phyloP scores from a whole-genome alignment of 2,113 vertebrate genomes.

The Coregonus clupeaformis region DNA sequence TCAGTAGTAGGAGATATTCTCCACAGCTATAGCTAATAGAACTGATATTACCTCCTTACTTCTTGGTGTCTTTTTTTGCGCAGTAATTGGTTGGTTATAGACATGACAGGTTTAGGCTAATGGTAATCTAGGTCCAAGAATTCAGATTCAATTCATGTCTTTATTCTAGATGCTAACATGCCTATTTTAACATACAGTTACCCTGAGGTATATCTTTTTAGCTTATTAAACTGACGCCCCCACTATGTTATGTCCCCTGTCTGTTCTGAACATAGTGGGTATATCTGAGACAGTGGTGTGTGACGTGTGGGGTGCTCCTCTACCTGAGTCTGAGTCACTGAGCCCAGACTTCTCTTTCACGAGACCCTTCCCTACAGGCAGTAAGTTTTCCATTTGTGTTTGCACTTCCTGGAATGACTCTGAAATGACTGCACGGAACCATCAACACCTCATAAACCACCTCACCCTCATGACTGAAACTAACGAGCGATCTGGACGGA shows the following conservation, averaged over 20 bases:
- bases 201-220: background rate
- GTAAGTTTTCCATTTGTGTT: constrained; percentile 79
- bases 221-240: constrained; percentile 7
- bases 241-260: constrained; percentile 59
- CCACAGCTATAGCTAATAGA: too few relatives aligned
- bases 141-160: too few relatives aligned
- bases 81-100: too few relatives aligned
- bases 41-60: background rate
- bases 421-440: constrained; percentile 42
- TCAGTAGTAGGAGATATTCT: too few relatives aligned
- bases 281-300: constrained; percentile 91
- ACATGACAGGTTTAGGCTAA: too few relatives aligned
- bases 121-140: too few relatives aligned
- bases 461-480: constrained; percentile 15
- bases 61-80: too few relatives aligned
- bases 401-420: constrained; percentile 38
- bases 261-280: constrained; percentile 70
- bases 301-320: constrained; percentile 89
- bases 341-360: constrained; percentile 78
- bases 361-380: constrained; percentile 89
- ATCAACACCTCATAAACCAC: constrained; percentile 51
- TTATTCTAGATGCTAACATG: too few relatives aligned
- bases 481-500: constrained; percentile 19
- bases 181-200: too few relatives aligned
- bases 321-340: constrained; percentile 68